phyloP scores from a whole-genome alignment of 2,113 vertebrate genomes.

The human (Homo sapiens) region DNA sequence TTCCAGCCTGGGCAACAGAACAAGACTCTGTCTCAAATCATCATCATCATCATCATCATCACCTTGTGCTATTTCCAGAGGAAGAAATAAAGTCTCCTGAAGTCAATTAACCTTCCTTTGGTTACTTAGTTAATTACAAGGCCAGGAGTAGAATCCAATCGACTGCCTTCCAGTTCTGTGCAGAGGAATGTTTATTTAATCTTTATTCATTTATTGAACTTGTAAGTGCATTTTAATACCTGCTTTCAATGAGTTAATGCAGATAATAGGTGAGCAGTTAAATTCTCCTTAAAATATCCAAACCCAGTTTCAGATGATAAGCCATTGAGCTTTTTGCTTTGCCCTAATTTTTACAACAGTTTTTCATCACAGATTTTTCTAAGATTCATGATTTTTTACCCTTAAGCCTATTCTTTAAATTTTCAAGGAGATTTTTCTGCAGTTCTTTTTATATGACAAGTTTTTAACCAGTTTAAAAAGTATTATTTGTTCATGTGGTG shows the following conservation, averaged over 20 bases:
- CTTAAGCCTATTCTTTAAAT: not conserved
- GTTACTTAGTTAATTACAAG: not conserved
- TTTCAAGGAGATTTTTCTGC: not conserved
- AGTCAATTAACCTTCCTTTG: not conserved
- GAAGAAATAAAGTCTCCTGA: not conserved
- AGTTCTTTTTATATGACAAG: not conserved
- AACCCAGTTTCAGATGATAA: not conserved
- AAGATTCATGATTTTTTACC: not conserved
- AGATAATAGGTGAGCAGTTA: not conserved
- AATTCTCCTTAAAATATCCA: not conserved
- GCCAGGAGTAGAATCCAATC: not conserved
- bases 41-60: too few relatives aligned
- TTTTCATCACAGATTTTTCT: not conserved
- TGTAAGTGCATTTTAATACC: not conserved
- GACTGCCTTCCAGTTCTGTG: not conserved
- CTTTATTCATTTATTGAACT: not conserved
- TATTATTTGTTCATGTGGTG: not conserved
- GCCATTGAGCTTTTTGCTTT: not conserved
- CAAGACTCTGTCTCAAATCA: too few relatives aligned
- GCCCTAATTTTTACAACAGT: not conserved
- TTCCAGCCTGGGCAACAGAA: too few relatives aligned
- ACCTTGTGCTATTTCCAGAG: not conserved
- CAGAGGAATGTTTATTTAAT: not conserved
- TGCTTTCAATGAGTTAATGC: not conserved
- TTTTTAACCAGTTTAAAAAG: not conserved